phyloP scores from a whole-genome alignment of 2,888 invertebrate species.

The Lasioglossum morio region DNA sequence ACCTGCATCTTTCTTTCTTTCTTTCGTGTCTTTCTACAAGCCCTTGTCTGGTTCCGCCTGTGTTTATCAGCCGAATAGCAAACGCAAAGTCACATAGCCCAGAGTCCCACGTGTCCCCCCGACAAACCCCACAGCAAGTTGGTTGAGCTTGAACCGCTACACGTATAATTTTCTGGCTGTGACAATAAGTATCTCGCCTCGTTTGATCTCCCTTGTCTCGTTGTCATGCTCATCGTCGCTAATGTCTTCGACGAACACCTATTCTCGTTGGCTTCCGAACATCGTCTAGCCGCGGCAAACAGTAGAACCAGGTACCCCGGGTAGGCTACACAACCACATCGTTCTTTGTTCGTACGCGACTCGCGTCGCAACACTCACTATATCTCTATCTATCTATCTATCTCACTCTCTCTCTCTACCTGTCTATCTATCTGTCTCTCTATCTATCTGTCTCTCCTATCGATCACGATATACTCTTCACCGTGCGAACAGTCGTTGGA shows the following conservation, averaged over 20 bases:
- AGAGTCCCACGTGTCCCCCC: constrained; percentile 27
- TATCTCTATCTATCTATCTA: not conserved
- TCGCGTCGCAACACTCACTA: constrained; percentile 32
- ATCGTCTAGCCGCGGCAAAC: constrained; percentile 36
- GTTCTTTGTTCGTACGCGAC: constrained; percentile 40
- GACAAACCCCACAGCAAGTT: constrained; percentile 36
- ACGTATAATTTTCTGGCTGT: constrained; percentile 53
- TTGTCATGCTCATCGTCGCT: constrained; percentile 63
- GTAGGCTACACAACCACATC: constrained; percentile 36
- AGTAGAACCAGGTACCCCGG: constrained; percentile 44
- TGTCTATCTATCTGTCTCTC: not conserved
- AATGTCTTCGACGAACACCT: constrained; percentile 48
- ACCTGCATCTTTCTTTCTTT: not conserved
- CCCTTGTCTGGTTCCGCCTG: constrained; percentile 37
- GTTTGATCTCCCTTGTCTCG: constrained; percentile 61
- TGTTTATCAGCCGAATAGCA: constrained; percentile 60
- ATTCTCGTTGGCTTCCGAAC: constrained; percentile 55
- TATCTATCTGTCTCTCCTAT: not conserved
- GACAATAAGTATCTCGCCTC: constrained; percentile 54
- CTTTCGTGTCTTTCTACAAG: constrained; percentile 28
- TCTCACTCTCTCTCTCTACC: not conserved
- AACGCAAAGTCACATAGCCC: constrained; percentile 43
- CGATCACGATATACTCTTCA: constrained; percentile 2
- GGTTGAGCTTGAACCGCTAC: constrained; percentile 63
- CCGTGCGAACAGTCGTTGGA: constrained; percentile 29